Percentiles rank a stretch among this genome's conserved stretches.
These are phyloP conservation scores for Athripsodes cinereus DNA, from an alignment of 2,888 invertebrate genomes.

Conservation along the genomic window DNA sequence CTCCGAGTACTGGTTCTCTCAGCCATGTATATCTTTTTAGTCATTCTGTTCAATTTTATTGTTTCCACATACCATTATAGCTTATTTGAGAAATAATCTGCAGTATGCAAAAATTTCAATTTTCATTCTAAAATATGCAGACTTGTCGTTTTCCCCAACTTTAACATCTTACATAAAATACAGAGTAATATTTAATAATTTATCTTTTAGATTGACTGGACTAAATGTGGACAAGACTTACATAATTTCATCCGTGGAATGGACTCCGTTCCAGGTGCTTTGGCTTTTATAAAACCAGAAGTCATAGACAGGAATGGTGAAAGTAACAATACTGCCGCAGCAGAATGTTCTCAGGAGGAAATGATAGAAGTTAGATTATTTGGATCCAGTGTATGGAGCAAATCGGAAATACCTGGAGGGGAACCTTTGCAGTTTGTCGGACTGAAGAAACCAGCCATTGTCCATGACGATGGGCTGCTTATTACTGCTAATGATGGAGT, in stretches of 20 bases:
- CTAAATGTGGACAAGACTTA: constrained; percentile 62
- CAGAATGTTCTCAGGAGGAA: constrained; percentile 39
- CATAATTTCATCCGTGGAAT: constrained; percentile 92
- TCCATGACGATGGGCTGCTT: constrained; percentile 75
- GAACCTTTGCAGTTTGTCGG: constrained; percentile 57
- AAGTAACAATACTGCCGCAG: constrained; percentile 35
- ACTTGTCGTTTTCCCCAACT: no score
- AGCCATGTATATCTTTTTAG: no score
- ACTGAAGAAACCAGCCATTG: constrained; percentile 53
- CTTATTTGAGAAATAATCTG: no score
- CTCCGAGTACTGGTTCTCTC: no score
- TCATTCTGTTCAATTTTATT: no score
- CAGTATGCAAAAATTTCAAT: background rate
- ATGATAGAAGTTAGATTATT: constrained; percentile 68
- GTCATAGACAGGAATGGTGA: constrained; percentile 33
- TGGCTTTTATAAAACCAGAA: constrained; percentile 40
- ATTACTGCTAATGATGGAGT: constrained; percentile 76
- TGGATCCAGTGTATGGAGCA: constrained; percentile 71
- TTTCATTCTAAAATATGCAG: no score
- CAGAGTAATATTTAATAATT: no score
- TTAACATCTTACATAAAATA: no score
- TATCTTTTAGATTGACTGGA: constrained; percentile 58
- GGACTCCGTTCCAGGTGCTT: constrained; percentile 93
- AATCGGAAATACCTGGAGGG: constrained; percentile 49
- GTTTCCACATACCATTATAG: no score